Percentiles rank a stretch among this genome's conserved stretches.
phyloP scores from a whole-genome alignment of 2,888 invertebrate genomes.

The Augiades crinisus region DNA sequence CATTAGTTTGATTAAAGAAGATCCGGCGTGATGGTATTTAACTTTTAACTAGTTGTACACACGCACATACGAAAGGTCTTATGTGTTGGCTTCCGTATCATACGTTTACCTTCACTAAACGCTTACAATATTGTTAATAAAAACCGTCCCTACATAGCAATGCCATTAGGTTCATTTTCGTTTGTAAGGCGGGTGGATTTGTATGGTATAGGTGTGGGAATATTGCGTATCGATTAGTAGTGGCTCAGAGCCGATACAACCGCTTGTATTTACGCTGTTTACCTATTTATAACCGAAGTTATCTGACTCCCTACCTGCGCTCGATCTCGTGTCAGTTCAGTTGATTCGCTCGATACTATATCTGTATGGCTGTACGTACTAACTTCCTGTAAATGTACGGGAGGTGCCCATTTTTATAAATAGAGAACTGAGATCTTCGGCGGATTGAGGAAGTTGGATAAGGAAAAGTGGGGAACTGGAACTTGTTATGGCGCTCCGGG shows the following conservation, averaged over 20 bases:
- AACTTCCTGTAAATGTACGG: conserved; percentile 1
- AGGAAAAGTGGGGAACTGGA: conserved; percentile 12
- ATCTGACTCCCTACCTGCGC: conserved; percentile 69
- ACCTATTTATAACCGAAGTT: conserved; percentile 77
- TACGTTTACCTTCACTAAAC: conserved; percentile 43
- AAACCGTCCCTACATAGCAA: neutral
- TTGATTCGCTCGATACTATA: conserved; percentile 28
- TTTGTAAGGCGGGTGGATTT: conserved; percentile 36
- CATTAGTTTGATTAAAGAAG: conserved; percentile 73
- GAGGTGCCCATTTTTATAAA: conserved; percentile 26
- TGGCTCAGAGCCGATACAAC: conserved; percentile 71
- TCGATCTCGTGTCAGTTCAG: conserved; percentile 43
- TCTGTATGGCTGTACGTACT: neutral
- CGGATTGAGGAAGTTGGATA: neutral
- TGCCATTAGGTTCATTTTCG: conserved; percentile 38
- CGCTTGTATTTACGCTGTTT: conserved; percentile 77
- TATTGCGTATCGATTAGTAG: conserved; percentile 73
- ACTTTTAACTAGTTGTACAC: conserved; percentile 68
- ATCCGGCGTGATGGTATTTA: conserved; percentile 69
- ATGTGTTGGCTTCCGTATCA: conserved; percentile 50
- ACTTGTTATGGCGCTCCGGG: neutral
- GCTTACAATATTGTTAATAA: conserved; percentile 31
- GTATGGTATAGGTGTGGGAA: conserved; percentile 39
- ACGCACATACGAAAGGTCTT: conserved; percentile 43
- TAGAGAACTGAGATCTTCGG: conserved; percentile 23